Conservation (phyloP, 2,888 invertebrate genomes). For the Endomychus coccineus region DNA sequence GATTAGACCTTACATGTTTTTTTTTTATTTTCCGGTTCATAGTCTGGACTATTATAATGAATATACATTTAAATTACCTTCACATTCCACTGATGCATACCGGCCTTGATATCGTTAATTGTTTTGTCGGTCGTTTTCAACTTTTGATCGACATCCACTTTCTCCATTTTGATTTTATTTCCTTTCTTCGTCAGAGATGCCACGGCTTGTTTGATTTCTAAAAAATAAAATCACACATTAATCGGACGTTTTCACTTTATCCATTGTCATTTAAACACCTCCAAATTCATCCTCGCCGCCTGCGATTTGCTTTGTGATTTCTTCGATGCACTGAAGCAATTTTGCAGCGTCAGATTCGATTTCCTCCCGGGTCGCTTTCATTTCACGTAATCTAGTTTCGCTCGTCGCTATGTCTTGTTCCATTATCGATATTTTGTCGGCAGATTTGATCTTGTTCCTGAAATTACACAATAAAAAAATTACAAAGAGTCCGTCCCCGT, state of each 20-base stretch:
- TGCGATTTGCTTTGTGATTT: constrained; percentile 51
- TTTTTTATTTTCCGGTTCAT: no score
- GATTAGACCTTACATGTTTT: no score
- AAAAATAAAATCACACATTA: constrained; percentile 11
- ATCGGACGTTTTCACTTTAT: neutral
- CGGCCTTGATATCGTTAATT: constrained; percentile 50
- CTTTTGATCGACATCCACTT: constrained; percentile 69
- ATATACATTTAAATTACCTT: no score
- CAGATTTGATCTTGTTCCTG: constrained; percentile 36
- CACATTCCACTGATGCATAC: constrained; percentile 51
- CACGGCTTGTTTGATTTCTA: constrained; percentile 56
- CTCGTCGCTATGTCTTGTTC: constrained; percentile 63
- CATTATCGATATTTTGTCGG: constrained; percentile 66
- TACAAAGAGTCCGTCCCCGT: no score
- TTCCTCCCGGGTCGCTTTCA: constrained; percentile 52
- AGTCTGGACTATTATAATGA: no score
- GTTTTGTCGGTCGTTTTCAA: constrained; percentile 53
- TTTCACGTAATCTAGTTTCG: constrained; percentile 55
- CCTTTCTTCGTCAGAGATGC: constrained; percentile 54
- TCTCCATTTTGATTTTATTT: constrained; percentile 59
- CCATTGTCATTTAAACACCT: constrained; percentile 26
- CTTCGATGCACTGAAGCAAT: constrained; percentile 49
- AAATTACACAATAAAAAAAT: neutral
- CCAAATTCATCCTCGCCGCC: constrained; percentile 52
- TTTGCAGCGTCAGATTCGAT: constrained; percentile 51